phyloP scores from a whole-genome alignment of 2,888 invertebrate genomes.

The Trachelus troglodyta region DNA sequence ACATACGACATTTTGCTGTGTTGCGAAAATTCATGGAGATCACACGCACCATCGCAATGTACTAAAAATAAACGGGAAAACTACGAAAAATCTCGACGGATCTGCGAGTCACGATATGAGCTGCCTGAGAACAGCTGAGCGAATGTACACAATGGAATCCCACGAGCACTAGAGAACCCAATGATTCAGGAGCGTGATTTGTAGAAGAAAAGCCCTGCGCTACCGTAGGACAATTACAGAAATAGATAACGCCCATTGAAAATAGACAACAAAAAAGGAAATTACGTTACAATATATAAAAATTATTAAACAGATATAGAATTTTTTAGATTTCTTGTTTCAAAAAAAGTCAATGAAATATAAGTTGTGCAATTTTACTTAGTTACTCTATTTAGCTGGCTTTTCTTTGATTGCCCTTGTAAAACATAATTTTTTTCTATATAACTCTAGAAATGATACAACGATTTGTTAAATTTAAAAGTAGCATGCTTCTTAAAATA shows the following conservation, averaged over 20 bases:
- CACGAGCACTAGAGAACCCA: background rate
- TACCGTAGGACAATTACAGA: background rate
- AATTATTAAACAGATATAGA: background rate
- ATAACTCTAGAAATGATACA: background rate
- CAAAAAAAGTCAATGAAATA: background rate
- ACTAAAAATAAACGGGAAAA: conserved; percentile 53
- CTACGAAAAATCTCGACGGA: conserved; percentile 31
- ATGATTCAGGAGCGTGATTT: background rate
- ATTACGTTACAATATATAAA: background rate
- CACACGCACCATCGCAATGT: conserved; percentile 47
- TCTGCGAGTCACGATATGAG: conserved; percentile 25
- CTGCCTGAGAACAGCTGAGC: conserved; percentile 42
- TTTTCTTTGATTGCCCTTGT: background rate
- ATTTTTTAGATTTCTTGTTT: background rate
- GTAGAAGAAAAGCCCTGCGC: background rate
- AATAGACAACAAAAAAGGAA: background rate
- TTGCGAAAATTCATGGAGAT: conserved; percentile 42
- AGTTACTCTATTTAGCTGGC: background rate
- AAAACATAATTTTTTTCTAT: background rate
- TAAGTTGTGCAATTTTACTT: background rate
- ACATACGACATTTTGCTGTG: conserved; percentile 40
- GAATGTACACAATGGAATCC: conserved; percentile 38
- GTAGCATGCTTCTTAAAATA: background rate
- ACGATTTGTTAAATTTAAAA: background rate
- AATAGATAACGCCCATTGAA: background rate